Evolutionary conservation across 2,113 vertebrate genomes (phyloP), one percentile per base, ranked within the genome.

Genomic region (Lagopus leucura): DNA sequence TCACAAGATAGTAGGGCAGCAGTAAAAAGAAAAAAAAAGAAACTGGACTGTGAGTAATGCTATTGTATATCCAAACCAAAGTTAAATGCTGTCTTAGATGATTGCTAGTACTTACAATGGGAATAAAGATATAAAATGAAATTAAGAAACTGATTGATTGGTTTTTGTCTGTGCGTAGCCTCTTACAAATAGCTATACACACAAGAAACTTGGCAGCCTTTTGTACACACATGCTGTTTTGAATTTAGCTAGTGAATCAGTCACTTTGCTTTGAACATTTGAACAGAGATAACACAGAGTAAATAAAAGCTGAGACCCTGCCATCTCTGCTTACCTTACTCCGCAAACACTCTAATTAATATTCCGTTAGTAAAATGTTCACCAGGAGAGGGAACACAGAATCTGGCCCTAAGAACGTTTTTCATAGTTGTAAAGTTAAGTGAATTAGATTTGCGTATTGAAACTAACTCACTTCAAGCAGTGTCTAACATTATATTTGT

Each of bases 241-340:
- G 85, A 94, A 88, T 87, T 95, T 95, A 93, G 92, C 78, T 84
- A 61, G 66, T 75, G 80, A 85, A 89, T 96, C 88, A 95, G 76
- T 93, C 75, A 83, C 94, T 88, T 57, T 89, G 86, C 88, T 96
- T 96, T 94, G 93, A 96, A 97, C 84, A 63, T 83, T 78, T 95
- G 86, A 91, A 92, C 74, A 76, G 76, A 93, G 95, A 96, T 95
- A 96, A 96, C 92, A 93, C 40, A 65, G 67, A 74, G 92, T 92
- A 94, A 93, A 94, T 89, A 94, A 91, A 84, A 92, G 78, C 69
- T 92, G 76, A 82, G 81, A 45, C 36, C 70, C 65, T 94, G 89
- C 95, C 88, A 93, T 78, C 57, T 73, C 89, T 79, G 60, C 92
- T 91, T 90, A 94, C 81, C 95, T 93, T 94, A 84, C 55, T 93